Percentiles rank a stretch among this genome's conserved stretches.
Conservation (phyloP, 2,797 vertebrate species). For the Manis crassicaudata region DNA sequence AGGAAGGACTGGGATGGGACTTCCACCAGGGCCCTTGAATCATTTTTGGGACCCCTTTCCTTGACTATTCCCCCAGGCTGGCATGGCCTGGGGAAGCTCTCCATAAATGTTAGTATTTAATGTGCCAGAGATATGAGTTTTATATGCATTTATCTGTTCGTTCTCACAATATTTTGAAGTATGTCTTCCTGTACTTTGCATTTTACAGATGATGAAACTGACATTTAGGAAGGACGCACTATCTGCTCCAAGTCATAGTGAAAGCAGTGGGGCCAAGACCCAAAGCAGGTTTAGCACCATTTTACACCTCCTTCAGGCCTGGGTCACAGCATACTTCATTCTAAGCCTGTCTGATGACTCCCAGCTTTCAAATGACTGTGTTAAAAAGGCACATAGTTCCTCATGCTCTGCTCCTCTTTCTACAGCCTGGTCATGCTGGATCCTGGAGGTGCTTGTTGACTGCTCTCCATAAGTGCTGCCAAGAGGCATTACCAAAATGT, state of each 20-base stretch:
- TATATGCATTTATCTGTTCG: neutral
- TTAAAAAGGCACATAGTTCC: constrained; percentile 79
- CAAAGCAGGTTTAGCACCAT: neutral
- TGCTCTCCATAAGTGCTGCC: constrained; percentile 83
- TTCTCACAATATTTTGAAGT: neutral
- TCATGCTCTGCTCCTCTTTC: constrained; percentile 78
- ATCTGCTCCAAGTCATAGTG: neutral
- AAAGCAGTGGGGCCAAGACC: neutral
- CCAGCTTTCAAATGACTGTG: neutral
- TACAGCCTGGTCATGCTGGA: constrained; percentile 76
- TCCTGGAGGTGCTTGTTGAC: constrained; percentile 81
- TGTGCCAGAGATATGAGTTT: neutral
- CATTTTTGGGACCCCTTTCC: neutral
- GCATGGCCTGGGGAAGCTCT: neutral
- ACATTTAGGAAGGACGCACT: neutral
- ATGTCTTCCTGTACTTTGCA: neutral
- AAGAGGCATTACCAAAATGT: constrained; percentile 83
- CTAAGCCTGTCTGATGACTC: neutral
- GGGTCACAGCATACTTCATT: neutral
- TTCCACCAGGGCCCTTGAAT: neutral
- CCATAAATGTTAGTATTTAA: neutral
- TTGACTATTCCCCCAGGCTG: accelerated
- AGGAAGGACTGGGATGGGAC: neutral
- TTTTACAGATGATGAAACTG: neutral
- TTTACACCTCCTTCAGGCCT: neutral